A percentile compares a stretch with the other conserved stretches of the same genome.
Evolutionary conservation across 92 coral and sea anemone species (phyloP).

Genomic region (Umimayanthus chanpuru): DNA sequence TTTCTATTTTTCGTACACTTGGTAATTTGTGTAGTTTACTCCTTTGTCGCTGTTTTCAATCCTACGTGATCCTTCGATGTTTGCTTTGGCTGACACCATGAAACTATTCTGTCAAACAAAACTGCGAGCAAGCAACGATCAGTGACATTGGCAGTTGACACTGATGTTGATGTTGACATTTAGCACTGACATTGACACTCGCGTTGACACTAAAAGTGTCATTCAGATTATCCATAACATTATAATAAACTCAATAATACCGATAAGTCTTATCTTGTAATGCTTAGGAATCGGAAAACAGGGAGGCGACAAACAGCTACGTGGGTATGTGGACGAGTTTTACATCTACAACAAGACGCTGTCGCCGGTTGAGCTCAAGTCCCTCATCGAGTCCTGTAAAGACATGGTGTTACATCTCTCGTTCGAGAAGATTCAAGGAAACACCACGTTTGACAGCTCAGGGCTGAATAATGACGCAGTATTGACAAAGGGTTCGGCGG

Average conservation of each 20-base stretch:
- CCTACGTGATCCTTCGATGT: too few species aligned
- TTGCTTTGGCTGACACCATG: not conserved
- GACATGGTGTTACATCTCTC: conserved; percentile 90
- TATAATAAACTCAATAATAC: not conserved
- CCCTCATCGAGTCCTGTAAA: conserved; percentile 68
- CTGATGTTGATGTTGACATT: not conserved
- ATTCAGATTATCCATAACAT: not conserved
- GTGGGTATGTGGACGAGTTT: conserved; percentile 91
- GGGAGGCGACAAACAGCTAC: conserved; percentile 68
- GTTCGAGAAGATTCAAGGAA: conserved; percentile 73
- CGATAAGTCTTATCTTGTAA: not conserved
- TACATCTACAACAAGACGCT: conserved; percentile 93
- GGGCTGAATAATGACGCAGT: conserved; percentile 87
- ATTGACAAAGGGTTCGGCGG: conserved; percentile 60
- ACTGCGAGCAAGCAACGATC: not conserved
- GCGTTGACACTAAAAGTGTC: not conserved
- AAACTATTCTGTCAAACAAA: not conserved
- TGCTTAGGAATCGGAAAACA: conserved; percentile 74
- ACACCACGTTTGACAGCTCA: conserved; percentile 80
- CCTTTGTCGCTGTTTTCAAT: not conserved
- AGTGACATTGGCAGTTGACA: not conserved
- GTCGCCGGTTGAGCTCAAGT: conserved; percentile 67
- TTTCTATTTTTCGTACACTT: not conserved
- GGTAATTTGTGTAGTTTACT: not conserved
- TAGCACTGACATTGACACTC: not conserved